These are phyloP conservation scores for Hippocampus guttulatus DNA, from an alignment of 2,113 vertebrate genomes.

Conservation along the genomic window DNA sequence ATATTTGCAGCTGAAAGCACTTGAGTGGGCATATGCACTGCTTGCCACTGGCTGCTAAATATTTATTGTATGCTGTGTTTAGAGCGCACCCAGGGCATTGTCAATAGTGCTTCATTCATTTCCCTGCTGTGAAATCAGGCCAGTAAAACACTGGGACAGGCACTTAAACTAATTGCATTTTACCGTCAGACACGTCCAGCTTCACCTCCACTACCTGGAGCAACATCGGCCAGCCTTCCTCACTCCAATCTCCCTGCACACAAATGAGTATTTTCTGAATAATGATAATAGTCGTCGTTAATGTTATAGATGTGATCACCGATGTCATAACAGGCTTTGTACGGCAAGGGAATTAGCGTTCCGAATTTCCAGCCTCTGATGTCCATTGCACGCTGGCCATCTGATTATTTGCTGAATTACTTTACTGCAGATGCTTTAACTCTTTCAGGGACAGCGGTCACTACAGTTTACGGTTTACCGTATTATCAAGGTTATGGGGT, in stretches of 20 bases:
- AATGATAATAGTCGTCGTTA: not conserved
- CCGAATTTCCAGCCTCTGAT: constrained; percentile 8
- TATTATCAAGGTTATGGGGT: no score
- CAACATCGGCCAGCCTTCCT: constrained; percentile 20
- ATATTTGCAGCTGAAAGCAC: constrained; percentile 3
- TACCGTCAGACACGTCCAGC: constrained; percentile 37
- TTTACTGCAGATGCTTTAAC: constrained; percentile 45
- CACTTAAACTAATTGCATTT: constrained; percentile 59
- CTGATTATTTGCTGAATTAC: constrained; percentile 39
- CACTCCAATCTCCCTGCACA: constrained; percentile 10
- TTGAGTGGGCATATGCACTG: constrained; percentile 1
- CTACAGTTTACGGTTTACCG: no score
- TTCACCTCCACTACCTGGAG: constrained; percentile 35
- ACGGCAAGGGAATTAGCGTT: not conserved
- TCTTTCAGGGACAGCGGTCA: no score
- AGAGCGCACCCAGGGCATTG: constrained; percentile 27
- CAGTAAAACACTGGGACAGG: constrained; percentile 46
- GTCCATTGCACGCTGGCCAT: constrained; percentile 2
- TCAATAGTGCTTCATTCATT: constrained; percentile 41
- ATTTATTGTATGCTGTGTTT: constrained; percentile 34
- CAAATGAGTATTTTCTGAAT: not conserved
- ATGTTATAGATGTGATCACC: constrained; percentile 1
- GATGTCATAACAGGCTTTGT: constrained; percentile 4
- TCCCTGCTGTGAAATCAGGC: constrained; percentile 46
- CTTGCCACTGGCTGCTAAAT: constrained; percentile 26